Evolutionary conservation across 2,113 vertebrate species (phyloP), one percentile per base, ranked within the genome.

Genomic region (Callocephalon fimbriatum): DNA sequence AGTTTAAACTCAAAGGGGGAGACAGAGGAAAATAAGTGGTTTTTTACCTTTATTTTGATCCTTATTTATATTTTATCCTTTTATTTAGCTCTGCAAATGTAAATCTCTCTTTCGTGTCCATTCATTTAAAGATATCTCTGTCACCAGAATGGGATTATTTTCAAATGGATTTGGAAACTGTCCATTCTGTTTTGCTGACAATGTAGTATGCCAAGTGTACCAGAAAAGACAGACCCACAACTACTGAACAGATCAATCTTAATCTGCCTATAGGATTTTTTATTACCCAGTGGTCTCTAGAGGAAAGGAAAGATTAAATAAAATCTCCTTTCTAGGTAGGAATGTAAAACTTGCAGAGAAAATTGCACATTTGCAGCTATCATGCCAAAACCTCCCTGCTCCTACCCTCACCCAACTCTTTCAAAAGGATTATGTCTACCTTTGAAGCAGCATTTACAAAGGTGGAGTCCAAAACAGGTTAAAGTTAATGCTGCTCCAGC

Each of bases 231-330:
- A 95, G n/a, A 38, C 37, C 71, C 38, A 67, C 71, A 71, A 65
- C 97, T 97, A 78, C 72, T 63, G 92, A 96, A 70, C 27, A 85
- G 88, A 97, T 97, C 93, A 91, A 95, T 96, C 95, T 97, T 97
- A 97, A 97, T 98, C 79, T 96, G 83, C 78, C 93, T 89, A 88
- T 95, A 92, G 95, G 95, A 95, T 48, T 81, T 97, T 96, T 97
- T 95, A 96, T 97, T 94, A 96, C 87, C 86, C 94, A 93, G 74
- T 7, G 29, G 45, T 95, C 88, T 96, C 95, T 58, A 70, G 76
- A 74, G 70, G 73, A 89, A 94, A 90, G 70, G 61, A 94, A 93
- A 88, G 85, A 87, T 97, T 94, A 80, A 94, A 85, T 86, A 88
- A 88, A 73, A 75, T 96, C 81, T 95, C 45, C 14, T 86, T 95